Conservation (phyloP, 2,888 invertebrate genomes). For the Eupithecia pulchellata region DNA sequence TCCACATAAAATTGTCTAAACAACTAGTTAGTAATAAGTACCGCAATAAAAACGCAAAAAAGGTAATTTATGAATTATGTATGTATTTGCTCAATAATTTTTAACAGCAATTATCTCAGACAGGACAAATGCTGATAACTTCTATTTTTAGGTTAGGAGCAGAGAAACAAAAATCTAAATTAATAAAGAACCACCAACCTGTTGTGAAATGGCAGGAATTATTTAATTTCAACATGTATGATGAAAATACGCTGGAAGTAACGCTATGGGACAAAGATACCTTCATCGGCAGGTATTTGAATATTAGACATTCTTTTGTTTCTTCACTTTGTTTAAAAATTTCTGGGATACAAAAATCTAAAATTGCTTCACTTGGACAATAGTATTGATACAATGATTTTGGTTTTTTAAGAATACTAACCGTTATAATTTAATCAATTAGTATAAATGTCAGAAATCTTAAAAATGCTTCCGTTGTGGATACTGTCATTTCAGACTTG, state of each 20-base stretch:
- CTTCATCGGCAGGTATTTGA: constrained; percentile 80
- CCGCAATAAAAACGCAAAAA: not conserved
- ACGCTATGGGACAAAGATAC: constrained; percentile 93
- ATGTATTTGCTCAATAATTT: not conserved
- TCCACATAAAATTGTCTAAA: not conserved
- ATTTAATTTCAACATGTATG: constrained; percentile 96
- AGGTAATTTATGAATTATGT: not conserved
- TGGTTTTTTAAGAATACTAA: not conserved
- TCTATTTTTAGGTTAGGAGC: constrained; percentile 89
- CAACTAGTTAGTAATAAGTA: not conserved
- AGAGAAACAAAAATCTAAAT: constrained; percentile 97
- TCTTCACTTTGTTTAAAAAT: not conserved
- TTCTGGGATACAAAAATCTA: not conserved
- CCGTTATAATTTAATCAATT: too few relatives aligned
- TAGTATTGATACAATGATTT: not conserved
- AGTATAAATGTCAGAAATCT: too few relatives aligned
- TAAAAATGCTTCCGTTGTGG: too few relatives aligned
- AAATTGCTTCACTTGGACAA: not conserved
- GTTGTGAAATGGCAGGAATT: constrained; percentile 95
- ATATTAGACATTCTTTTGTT: not conserved
- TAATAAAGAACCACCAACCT: constrained; percentile 84
- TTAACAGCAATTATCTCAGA: not conserved
- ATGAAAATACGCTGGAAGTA: constrained; percentile 94
- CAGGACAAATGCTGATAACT: not conserved
- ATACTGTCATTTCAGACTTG: too few relatives aligned